Base-by-base conservation (phyloP, 2,113 vertebrate species). In the Cacatua alba region DNA sequence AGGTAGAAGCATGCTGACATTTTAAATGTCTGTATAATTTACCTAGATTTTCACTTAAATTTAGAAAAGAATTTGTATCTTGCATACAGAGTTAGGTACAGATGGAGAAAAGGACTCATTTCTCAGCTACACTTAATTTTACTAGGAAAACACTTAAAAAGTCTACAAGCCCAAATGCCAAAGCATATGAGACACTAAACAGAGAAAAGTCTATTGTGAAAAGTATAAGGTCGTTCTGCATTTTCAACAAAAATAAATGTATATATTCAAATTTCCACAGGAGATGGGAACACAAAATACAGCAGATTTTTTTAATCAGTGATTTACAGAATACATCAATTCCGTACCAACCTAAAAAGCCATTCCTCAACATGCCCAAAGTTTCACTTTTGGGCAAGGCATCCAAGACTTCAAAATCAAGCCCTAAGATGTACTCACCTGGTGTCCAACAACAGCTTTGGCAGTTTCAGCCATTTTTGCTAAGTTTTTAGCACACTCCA, bases 391-490 rank as follows among this genome's bases (percentile, higher is more conserved):
- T 49, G 28, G 35, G 37, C 28, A 88, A 95, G n/a, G 9, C 33
- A 87, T 63, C 44, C 13, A 31, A 68, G 26, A 57, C 24, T 57
- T 81, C 17, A 67, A 28, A 51, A n/a, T 26, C 44, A 74, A 70
- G 29, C 10, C 31, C 31, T 48, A 83, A 70, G 35, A n/a, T 28
- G 31, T 33, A 96, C 96, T 98, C 88, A 99, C 99, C 98, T 99
- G 99, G 39, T 99, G 97, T 95, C 98, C 98, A 85, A 99, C 98
- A 77, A 98, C 97, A 35, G 98, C 96, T 98, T 99, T 99, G 77
- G 99, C 98, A 37, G 98, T 98, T 96, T 99, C 99, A 9, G 99
- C 99, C 98, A 99, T 99, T 98, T 99, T 99, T 94, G 99, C 97
- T 70, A 99, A 98, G 94, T 97, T 99, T 98, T 99, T 99, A 84